Evolutionary conservation across 2,113 vertebrate genomes (phyloP), one percentile per base, ranked within the genome.

Genomic region (Pseudorasbora parva): DNA sequence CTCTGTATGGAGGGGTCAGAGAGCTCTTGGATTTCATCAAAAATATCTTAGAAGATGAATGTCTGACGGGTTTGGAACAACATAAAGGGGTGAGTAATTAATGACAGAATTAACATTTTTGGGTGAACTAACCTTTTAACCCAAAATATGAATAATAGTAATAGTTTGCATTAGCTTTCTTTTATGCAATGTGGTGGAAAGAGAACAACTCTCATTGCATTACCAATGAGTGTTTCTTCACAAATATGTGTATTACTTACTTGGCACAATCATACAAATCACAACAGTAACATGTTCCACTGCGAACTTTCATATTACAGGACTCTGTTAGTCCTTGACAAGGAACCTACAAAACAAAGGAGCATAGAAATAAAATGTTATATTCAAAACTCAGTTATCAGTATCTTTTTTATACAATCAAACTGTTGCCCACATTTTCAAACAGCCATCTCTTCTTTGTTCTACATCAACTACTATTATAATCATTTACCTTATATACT

Each of bases 201-300:
- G 17, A 66, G 43, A 68, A 37, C n/a, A 60, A 2, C 8, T 43
- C 30, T 11, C 43, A n/a, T 69, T 69, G 21, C 4, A n/a, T 71
- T 71, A 43, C 23, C 27, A 23, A 49, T 49, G 23, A 49, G 41
- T 73, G 6, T 49, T 73, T 73, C 23, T 27, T 51, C 25, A 74
- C 6, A 17, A 77, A 77, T 77, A 37, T 47, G 27, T 25, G 2
- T 41, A 54, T 49, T 56, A 88, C 93, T 94, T 82, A 93, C 93
- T 92, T 95, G 77, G 93, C 93, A 5, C 94, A 94, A 87, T 93
- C 59, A 71, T 95, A 94, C 51, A 94, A 90, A 86, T 95, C 93
- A 41, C 94, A 95, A 88, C 94, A 95, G 88, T 94, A 94, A 78
- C 93, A 94, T 57, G 93, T 95, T 9, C 92, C 92, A 73, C 93